Conservation (phyloP, 1,140 invertebrate genomes). For the Hycleus phaleratus region DNA sequence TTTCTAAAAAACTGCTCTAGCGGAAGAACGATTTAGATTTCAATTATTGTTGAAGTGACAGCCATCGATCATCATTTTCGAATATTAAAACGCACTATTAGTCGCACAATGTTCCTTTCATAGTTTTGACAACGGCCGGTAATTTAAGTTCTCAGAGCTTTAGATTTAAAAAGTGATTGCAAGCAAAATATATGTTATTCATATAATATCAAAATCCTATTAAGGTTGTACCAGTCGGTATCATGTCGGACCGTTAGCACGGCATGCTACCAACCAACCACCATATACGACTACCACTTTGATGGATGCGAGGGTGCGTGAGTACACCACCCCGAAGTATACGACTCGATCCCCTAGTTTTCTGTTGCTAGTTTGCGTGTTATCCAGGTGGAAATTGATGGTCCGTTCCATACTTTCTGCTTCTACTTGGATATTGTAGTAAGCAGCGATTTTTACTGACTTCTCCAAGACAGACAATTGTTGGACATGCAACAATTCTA, state of each 20-base stretch:
- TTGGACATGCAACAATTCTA: constrained; percentile 4
- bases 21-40: too few species aligned
- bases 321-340: neutral
- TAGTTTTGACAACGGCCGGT: too few species aligned
- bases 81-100: too few species aligned
- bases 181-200: constrained; percentile 8
- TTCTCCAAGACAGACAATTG: constrained; percentile 12
- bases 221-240: constrained; percentile 15
- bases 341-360: too few species aligned
- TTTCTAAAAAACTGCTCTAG: too few species aligned
- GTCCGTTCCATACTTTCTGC: neutral
- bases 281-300: constrained; percentile 1
- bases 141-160: too few species aligned
- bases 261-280: neutral
- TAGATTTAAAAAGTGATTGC: constrained; percentile 7
- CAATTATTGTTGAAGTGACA: too few species aligned
- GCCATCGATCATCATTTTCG: too few species aligned
- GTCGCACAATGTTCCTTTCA: too few species aligned
- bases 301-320: constrained; percentile 13
- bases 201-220: constrained; percentile 16
- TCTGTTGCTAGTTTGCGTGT: constrained; percentile 4
- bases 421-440: neutral
- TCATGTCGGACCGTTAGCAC: constrained; percentile 13
- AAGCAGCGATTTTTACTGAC: constrained; percentile 6
- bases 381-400: constrained; percentile 12